Base-by-base conservation (phyloP, 1,140 invertebrate species). In the Spodoptera frugiperda region DNA sequence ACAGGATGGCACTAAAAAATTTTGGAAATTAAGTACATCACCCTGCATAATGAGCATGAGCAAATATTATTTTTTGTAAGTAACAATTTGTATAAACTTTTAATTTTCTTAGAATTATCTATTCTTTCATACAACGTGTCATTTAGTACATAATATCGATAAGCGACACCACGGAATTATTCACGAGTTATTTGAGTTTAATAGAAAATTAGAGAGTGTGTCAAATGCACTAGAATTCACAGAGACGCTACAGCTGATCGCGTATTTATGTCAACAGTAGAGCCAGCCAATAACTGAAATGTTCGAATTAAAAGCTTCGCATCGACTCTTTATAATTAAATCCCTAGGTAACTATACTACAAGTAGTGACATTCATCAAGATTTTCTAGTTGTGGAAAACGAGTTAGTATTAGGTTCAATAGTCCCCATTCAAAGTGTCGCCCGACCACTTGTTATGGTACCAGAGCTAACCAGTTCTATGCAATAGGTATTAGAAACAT, bases 191-290 rank as follows among this genome's bases (percentile, higher is more conserved):
- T 71, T 71, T 71, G 53, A 71, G 15, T 57, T 44, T 39, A 63
- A 75, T 63, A 63, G 72, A 74, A 74, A 71, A 74, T 75, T 75
- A 75, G 72, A 75, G 72, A 75, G 72, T 75, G 72, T 75, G 72
- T 75, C 72, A 75, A 75, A 75, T 75, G 72, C 72, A 53, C 72
- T 75, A 65, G 72, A 75, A 75, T 65, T 75, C 48, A 73, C 44
- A 57, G 59, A 51, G 30, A 63, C 63, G 74, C 74, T 49, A 76
- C 63, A 76, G 74, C 61, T 76, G 74, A 76, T 76, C 63, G 63
- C 74, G 11, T 68, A 67, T 76, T 68, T 54, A 76, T 76, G 72
- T 75, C 72, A 75, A 65, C 72, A 65, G 71, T 39, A 21, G 39
- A 55, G 74, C 3, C 39, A 68, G 19, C 39, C 49, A 57, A 73